These are phyloP conservation scores for Labrus mixtus DNA, from an alignment of 2,113 vertebrate genomes.

Conservation along the genomic window DNA sequence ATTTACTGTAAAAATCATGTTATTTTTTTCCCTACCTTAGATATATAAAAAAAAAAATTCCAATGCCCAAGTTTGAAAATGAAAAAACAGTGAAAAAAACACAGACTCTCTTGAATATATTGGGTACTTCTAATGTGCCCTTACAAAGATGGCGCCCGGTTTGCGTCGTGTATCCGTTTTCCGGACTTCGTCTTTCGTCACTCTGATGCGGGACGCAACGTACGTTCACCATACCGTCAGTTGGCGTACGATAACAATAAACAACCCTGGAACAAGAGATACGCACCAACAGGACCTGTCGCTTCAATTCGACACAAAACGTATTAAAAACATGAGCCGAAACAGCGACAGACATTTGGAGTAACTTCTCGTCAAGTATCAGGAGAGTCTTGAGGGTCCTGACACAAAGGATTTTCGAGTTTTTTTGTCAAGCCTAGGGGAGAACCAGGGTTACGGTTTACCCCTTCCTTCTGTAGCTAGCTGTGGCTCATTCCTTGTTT, in stretches of 20 bases:
- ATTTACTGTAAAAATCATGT: too few species aligned
- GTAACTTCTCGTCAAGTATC: conserved; percentile 32
- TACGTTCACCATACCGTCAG: conserved; percentile 62
- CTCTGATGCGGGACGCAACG: conserved; percentile 75
- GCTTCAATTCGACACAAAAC: conserved; percentile 62
- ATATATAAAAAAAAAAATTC: too few species aligned
- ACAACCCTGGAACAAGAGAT: conserved; percentile 80
- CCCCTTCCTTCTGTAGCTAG: conserved; percentile 76
- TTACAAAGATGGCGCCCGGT: conserved; percentile 69
- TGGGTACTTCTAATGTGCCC: conserved; percentile 32
- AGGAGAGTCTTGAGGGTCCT: conserved; percentile 42
- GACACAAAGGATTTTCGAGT: conserved; percentile 71
- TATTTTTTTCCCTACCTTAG: too few species aligned
- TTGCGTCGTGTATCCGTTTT: conserved; percentile 3
- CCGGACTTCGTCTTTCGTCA: conserved; percentile 30
- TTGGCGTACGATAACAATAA: conserved; percentile 87
- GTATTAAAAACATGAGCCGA: conserved; percentile 49
- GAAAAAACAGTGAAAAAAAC: too few species aligned
- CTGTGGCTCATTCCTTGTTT: conserved; percentile 74
- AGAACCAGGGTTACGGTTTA: conserved; percentile 70
- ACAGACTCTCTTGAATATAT: too few species aligned
- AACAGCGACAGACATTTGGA: conserved; percentile 21
- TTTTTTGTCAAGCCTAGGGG: conserved; percentile 63
- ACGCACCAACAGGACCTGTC: conserved; percentile 56
- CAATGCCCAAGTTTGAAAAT: too few species aligned